Evolutionary conservation across 2,113 vertebrate species (phyloP), one percentile per base, ranked within the genome.

Genomic region (Marcusenius ussheri): DNA sequence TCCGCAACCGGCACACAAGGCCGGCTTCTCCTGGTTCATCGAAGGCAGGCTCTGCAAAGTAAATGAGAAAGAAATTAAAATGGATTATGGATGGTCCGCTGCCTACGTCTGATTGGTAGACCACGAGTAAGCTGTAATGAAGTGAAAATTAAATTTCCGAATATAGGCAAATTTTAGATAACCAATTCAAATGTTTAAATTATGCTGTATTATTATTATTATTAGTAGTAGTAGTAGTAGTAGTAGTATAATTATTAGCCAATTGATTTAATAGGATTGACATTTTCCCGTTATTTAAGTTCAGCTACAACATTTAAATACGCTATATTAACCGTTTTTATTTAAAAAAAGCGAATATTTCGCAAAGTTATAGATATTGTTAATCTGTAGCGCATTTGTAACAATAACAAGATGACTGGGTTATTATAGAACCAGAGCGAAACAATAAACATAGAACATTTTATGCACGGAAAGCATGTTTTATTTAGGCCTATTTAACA

Each of bases 21-120:
- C 98, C 31, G 98, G 98, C 95, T 99, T 99, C 96, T 99, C 98
- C 6, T 98, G 97, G 93, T 97, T 98, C 96, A 98, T 96, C 11
- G 98, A 98, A 91, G 98, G 97, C 97, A 99, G 96, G 45, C 96
- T 97, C 98, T 99, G 96, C 87, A 93, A 47, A 9, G 92, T 88
- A 58, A 77, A 45, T 42, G 85, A 56, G 89, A 42, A 87, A 88
- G 90, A 87, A 80, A 35, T 85, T 47, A 90, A 46, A 89, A 31
- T 74, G 24, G 21, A 46, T 24, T 80, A 45, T 51, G n/a, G 49
- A 86, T n/a, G 13, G n/a, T 13, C 50, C 27, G 7, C 50, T 87
- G 9, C n/a, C 15, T 51, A 50, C 42, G 31, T 77, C 31, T 77
- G 15, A 31, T 77, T 39, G 27, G 27, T 15, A 77, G 11, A 35